Conservation (phyloP, 1,140 invertebrate species). For the Drosophila lini region DNA sequence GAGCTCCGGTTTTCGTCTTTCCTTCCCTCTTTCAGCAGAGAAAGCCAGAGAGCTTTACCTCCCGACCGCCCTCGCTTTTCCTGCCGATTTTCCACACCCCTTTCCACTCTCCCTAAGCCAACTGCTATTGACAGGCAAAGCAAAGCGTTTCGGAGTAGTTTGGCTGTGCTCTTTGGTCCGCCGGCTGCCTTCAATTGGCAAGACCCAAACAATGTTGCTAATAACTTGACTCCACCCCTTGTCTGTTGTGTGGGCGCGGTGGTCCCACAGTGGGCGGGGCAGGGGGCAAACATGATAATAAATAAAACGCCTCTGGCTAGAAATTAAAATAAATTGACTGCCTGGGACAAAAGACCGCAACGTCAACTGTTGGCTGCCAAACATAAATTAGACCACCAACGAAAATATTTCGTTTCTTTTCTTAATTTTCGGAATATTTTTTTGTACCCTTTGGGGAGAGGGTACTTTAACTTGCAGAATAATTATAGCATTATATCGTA, state of each 20-base stretch:
- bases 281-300: conserved; percentile 70
- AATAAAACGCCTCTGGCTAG: conserved; percentile 74
- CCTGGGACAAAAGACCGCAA: conserved; percentile 66
- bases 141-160: conserved; percentile 24
- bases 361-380: conserved; percentile 62
- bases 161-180: conserved; percentile 25
- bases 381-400: conserved; percentile 43
- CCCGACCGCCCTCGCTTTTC: neutral
- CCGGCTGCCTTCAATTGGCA: conserved; percentile 60
- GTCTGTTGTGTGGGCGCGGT: conserved; percentile 32
- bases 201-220: conserved; percentile 70
- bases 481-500: neutral
- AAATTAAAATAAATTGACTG: conserved; percentile 83
- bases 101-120: conserved; percentile 15
- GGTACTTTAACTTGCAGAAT: neutral
- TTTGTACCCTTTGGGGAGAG: neutral
- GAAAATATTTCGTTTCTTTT: conserved; percentile 41
- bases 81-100: conserved; percentile 2
- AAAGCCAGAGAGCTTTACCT: neutral
- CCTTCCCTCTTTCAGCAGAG: neutral
- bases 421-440: neutral
- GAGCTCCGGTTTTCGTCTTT: conserved; percentile 9
- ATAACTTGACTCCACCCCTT: conserved; percentile 57
- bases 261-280: neutral
- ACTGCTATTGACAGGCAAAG: conserved; percentile 62